Percentiles rank a stretch among this genome's conserved stretches.
Evolutionary conservation across 1,140 invertebrate species (phyloP).

Genomic region (Temnothorax curvispinosus): DNA sequence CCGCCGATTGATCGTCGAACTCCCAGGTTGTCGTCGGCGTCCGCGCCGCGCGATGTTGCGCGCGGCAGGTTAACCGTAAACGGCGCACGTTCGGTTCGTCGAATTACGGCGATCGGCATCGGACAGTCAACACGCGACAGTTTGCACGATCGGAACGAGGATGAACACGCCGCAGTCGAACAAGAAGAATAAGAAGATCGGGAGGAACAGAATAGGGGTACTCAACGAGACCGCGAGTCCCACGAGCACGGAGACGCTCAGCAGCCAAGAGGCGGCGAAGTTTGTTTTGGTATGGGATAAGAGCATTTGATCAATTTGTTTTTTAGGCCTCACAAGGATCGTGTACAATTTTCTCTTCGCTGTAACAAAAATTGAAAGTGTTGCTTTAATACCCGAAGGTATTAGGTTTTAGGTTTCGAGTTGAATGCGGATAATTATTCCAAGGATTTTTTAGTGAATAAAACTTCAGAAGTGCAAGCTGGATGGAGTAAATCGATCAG

Average conservation of each 20-base stretch:
- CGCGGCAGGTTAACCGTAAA: not conserved
- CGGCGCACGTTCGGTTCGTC: not conserved
- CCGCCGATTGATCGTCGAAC: too few relatives aligned
- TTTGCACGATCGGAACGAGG: slow-evolving; percentile 32
- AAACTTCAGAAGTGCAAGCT: not conserved
- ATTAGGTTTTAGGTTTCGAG: not conserved
- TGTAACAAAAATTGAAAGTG: not conserved
- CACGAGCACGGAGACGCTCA: slow-evolving; percentile 75
- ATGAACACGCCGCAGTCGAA: slow-evolving; percentile 81
- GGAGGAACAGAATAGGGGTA: slow-evolving; percentile 79
- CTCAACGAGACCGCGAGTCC: slow-evolving; percentile 72
- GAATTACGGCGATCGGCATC: not conserved
- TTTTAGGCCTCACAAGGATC: not conserved
- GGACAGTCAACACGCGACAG: not conserved
- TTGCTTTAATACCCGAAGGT: not conserved
- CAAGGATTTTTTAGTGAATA: not conserved
- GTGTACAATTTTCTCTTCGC: not conserved
- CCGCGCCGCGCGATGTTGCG: too few relatives aligned
- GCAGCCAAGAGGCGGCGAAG: slow-evolving; percentile 78
- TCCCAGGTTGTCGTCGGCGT: not conserved
- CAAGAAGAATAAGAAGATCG: slow-evolving; percentile 84
- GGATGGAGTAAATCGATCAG: not conserved
- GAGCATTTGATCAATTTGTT: not conserved
- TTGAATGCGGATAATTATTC: not conserved
- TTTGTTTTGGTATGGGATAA: slow-evolving; percentile 80